phyloP scores from a whole-genome alignment of 2,797 vertebrate species.

The Podargus strigoides region DNA sequence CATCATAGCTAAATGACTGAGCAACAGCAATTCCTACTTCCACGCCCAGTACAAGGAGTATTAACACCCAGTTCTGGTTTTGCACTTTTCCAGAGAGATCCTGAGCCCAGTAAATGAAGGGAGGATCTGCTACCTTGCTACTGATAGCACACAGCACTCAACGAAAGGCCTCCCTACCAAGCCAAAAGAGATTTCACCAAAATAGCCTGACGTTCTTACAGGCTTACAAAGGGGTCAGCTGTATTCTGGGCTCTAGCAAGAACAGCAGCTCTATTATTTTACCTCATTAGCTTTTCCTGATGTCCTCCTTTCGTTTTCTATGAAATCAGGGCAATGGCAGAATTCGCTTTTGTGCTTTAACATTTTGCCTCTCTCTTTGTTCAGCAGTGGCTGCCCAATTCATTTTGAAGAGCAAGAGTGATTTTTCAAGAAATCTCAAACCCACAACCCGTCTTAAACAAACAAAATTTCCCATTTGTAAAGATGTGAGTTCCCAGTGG shows the following conservation, averaged over 20 bases:
- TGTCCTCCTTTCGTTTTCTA: slow-evolving; percentile 14
- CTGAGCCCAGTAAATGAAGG: not conserved
- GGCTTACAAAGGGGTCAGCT: not conserved
- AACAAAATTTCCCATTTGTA: not conserved
- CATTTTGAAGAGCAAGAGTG: not conserved
- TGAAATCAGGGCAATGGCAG: not conserved
- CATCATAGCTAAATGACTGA: not conserved
- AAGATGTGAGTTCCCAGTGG: not conserved
- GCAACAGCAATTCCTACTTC: not conserved
- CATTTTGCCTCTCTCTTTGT: not conserved
- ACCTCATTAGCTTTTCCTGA: slow-evolving; percentile 1
- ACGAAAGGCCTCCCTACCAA: not conserved
- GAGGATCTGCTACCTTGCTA: not conserved
- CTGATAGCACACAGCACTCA: not conserved
- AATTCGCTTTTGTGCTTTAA: not conserved
- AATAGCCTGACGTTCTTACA: not conserved
- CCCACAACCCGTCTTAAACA: too few species aligned
- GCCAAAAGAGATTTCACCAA: not conserved
- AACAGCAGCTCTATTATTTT: not conserved
- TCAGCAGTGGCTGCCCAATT: not conserved
- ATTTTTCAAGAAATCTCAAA: not conserved
- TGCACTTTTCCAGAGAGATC: not conserved
- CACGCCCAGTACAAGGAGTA: accelerated
- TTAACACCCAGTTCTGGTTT: not conserved
- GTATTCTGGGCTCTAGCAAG: not conserved